Conservation (phyloP, 2,797 vertebrate species). For the Coilia nasus region DNA sequence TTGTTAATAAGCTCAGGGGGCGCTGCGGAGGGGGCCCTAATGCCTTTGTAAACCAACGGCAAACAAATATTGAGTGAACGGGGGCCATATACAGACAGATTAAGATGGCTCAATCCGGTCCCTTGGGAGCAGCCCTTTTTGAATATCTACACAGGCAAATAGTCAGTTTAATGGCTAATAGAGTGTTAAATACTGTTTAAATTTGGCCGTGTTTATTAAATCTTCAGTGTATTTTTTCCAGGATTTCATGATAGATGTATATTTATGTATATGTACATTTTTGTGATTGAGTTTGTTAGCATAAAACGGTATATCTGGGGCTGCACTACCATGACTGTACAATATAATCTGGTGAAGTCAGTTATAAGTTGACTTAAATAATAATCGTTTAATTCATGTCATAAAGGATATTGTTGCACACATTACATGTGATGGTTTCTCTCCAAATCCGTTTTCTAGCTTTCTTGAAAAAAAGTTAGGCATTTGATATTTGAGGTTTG, state of each 20-base stretch:
- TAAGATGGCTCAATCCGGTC: background rate
- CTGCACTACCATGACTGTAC: background rate
- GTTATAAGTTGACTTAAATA: background rate
- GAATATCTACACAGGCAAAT: background rate
- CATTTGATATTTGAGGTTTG: too few species aligned
- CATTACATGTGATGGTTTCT: background rate
- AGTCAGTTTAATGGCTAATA: background rate
- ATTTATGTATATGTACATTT: background rate
- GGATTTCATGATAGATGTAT: background rate
- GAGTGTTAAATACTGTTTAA: background rate
- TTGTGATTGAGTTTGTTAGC: background rate
- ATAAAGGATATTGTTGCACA: background rate
- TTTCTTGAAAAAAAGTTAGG: too few species aligned
- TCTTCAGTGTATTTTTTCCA: background rate
- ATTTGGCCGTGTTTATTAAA: background rate
- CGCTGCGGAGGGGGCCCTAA: slow-evolving; percentile 37
- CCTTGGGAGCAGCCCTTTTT: background rate
- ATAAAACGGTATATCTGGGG: background rate
- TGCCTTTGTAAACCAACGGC: slow-evolving; percentile 41
- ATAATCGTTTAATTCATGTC: background rate
- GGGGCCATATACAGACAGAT: background rate
- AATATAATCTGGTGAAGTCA: background rate
- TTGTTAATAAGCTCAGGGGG: slow-evolving; percentile 51
- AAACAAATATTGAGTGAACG: slow-evolving; percentile 35
- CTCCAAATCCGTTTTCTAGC: background rate